Base-by-base conservation (phyloP, 2,888 invertebrate species). In the Phanerotoma sp. region DNA sequence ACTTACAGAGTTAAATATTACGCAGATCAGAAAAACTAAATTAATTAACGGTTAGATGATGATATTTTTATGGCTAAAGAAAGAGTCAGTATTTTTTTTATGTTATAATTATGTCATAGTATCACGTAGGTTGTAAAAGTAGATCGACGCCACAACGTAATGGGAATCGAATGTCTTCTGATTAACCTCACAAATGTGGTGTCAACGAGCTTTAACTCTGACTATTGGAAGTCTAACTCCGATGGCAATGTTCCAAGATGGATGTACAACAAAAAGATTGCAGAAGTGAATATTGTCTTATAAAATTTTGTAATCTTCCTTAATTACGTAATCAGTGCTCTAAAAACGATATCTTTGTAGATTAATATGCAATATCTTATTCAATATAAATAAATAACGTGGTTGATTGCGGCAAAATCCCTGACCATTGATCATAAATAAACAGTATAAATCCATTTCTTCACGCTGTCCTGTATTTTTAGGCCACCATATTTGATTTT, bases 151-250 rank as follows among this genome's bases (percentile, higher is more conserved):
- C 42, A 37, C 41, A 48, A 32, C 45, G 33, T 61, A 61, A 64
- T 70, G 69, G 68, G 72, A 74, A 73, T 74, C 70, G 71, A 74
- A 71, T 58, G 66, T 38, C 25, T 64, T 66, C 65, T 67, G 67
- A 66, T 67, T 74, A 73, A 73, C 74, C 74, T 72, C 70, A 67
- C 70, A 63, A 69, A 64, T 65, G 52, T 65, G 63, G 66, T 73
- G 74, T 74, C 75, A 74, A 75, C 71, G 68, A 75, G 74, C 69
- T 58, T 71, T 69, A 72, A 74, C 68, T 69, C 60, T 61, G 51
- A 53, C 63, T 62, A 66, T 62, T 63, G 61, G 58, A 54, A 60
- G 56, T 45, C 54, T 57, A 25, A 42, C 4, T 41, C 28, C 30
- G 37, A 22, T 30, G 22, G 16, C 44, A 30, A 11, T 37, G n/a